Conservation (phyloP, 2,113 vertebrate genomes). For the Myotis davidii region DNA sequence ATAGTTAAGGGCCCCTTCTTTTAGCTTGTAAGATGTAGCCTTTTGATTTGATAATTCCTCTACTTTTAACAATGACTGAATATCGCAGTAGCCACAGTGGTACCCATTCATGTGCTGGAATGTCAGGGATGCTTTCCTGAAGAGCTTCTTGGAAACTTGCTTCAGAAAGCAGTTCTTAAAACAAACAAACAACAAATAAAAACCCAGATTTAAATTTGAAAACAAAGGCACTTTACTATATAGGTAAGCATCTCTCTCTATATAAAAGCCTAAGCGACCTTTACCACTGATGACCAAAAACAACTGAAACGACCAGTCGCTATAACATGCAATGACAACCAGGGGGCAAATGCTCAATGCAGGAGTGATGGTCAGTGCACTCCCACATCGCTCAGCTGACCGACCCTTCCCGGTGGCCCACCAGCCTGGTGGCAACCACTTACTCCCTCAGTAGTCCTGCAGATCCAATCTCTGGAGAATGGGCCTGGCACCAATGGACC, state of each 20-base stretch:
- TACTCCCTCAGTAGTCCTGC: too few relatives aligned
- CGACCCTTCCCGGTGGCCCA: too few relatives aligned
- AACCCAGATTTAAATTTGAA: constrained; percentile 28
- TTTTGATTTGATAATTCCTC: constrained; percentile 99
- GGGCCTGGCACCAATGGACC: too few relatives aligned
- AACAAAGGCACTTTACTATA: not conserved
- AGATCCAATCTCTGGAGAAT: too few relatives aligned
- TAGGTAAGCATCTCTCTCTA: not conserved
- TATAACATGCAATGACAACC: too few relatives aligned
- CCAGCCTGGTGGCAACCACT: too few relatives aligned
- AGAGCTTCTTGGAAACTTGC: constrained; percentile 93
- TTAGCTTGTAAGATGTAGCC: constrained; percentile 96
- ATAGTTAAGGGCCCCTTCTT: constrained; percentile 85
- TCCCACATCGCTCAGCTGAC: too few relatives aligned
- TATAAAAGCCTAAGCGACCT: too few relatives aligned
- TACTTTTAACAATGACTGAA: constrained; percentile 97
- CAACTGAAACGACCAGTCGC: too few relatives aligned
- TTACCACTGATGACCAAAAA: too few relatives aligned
- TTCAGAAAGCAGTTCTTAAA: constrained; percentile 94
- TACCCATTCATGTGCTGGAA: constrained; percentile 89
- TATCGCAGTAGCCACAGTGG: constrained; percentile 97
- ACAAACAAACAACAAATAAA: constrained; percentile 44
- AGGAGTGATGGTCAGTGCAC: too few relatives aligned
- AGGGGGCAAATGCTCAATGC: too few relatives aligned
- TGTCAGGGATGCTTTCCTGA: constrained; percentile 89